phyloP scores from a whole-genome alignment of 2,113 vertebrate species.

The Dasypus novemcinctus region DNA sequence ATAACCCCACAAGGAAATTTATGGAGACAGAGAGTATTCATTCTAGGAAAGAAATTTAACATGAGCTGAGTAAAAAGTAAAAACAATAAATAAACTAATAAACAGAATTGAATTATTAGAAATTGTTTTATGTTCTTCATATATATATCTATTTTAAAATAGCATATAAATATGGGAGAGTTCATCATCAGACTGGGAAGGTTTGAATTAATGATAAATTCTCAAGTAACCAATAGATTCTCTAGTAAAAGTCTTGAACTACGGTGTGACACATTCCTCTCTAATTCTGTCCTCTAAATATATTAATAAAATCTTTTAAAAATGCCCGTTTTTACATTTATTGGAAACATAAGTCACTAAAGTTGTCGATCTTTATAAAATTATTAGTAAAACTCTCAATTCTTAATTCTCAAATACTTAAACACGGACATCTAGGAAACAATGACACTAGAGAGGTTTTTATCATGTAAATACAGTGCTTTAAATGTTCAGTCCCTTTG shows the following conservation, averaged over 20 bases:
- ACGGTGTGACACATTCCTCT: neutral
- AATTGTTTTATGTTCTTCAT: neutral
- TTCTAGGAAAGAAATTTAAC: neutral
- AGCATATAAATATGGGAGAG: neutral
- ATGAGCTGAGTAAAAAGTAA: neutral
- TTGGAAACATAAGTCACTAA: neutral
- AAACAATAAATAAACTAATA: neutral
- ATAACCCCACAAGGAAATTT: neutral
- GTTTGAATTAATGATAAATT: neutral
- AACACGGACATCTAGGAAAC: neutral
- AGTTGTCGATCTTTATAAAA: neutral
- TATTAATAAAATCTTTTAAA: neutral
- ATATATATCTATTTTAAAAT: neutral
- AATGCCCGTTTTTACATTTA: neutral
- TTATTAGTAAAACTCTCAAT: neutral
- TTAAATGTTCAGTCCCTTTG: neutral
- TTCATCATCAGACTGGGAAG: neutral
- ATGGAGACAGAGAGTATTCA: neutral
- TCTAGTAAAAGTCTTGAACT: neutral
- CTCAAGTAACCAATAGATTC: neutral
- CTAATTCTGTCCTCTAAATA: neutral
- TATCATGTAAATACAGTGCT: neutral
- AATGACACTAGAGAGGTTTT: neutral
- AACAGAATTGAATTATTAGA: neutral
- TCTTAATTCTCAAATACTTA: neutral